phyloP scores from a whole-genome alignment of 2,888 invertebrate species.

The Ormyrus nitidulus region DNA sequence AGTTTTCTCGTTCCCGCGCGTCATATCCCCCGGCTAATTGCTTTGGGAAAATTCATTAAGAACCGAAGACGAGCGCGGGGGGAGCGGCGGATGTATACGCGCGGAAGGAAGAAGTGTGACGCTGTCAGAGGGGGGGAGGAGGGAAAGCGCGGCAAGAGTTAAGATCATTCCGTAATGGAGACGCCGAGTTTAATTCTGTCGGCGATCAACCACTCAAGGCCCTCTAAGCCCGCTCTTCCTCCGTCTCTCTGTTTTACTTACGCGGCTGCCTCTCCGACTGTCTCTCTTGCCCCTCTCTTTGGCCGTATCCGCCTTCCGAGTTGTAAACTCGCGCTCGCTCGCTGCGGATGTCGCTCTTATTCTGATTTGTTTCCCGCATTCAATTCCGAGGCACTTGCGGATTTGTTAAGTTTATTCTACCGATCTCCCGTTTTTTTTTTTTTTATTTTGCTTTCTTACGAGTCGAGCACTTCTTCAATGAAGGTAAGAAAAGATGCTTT shows the following conservation, averaged over 20 bases:
- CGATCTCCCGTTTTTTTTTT: neutral
- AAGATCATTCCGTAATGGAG: conserved; percentile 63
- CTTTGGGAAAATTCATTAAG: conserved; percentile 71
- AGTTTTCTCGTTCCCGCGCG: conserved; percentile 51
- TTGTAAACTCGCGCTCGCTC: conserved; percentile 36
- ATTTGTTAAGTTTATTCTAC: conserved; percentile 14
- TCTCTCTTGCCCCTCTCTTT: conserved; percentile 14
- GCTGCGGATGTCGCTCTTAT: conserved; percentile 38
- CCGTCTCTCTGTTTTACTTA: conserved; percentile 4
- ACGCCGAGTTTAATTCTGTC: conserved; percentile 64
- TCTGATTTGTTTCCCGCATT: conserved; percentile 42
- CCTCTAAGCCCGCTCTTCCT: conserved; percentile 56
- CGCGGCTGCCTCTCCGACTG: neutral
- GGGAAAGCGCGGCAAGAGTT: conserved; percentile 52
- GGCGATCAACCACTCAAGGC: conserved; percentile 63
- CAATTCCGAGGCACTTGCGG: conserved; percentile 21
- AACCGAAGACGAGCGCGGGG: conserved; percentile 54
- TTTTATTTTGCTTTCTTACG: neutral
- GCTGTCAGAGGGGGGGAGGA: conserved; percentile 12
- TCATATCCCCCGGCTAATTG: conserved; percentile 66
- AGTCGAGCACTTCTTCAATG: neutral
- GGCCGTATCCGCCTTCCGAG: conserved; percentile 32
- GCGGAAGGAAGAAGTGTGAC: conserved; percentile 3
- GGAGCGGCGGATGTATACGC: neutral
- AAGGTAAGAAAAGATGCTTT: too few relatives aligned